These are phyloP conservation scores for Zonotrichia albicollis DNA, from an alignment of 2,797 vertebrate species.

Conservation along the genomic window DNA sequence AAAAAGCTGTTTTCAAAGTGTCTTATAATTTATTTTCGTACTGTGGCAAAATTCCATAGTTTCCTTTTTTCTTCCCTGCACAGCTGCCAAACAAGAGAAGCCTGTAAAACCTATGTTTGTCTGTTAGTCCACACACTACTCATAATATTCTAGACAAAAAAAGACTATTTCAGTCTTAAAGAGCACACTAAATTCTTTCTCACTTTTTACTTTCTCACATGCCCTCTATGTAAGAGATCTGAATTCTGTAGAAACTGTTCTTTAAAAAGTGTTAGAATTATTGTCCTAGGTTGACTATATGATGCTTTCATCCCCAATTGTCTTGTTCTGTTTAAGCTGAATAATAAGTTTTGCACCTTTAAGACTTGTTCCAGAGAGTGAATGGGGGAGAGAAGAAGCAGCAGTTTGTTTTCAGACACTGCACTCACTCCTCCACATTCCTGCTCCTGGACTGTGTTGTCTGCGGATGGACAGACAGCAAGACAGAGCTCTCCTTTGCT, in stretches of 20 bases:
- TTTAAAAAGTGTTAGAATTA: neutral
- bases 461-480: no score
- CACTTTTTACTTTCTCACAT: neutral
- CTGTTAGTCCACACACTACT: neutral
- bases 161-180: neutral
- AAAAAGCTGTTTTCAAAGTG: neutral
- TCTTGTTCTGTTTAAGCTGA: no score
- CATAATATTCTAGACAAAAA: neutral
- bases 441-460: no score
- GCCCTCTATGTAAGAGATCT: neutral
- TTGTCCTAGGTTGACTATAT: no score
- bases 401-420: no score
- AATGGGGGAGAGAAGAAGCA: no score
- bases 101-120: neutral
- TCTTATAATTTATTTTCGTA: neutral
- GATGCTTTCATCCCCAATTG: no score
- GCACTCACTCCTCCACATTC: no score
- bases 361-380: no score
- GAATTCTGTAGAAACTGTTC: neutral
- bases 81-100: neutral
- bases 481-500: no score
- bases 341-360: no score
- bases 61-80: neutral
- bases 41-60: neutral
- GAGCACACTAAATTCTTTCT: neutral